Evolutionary conservation across 2,888 invertebrate genomes (phyloP).

Genomic region (Drosophila leonis): DNA sequence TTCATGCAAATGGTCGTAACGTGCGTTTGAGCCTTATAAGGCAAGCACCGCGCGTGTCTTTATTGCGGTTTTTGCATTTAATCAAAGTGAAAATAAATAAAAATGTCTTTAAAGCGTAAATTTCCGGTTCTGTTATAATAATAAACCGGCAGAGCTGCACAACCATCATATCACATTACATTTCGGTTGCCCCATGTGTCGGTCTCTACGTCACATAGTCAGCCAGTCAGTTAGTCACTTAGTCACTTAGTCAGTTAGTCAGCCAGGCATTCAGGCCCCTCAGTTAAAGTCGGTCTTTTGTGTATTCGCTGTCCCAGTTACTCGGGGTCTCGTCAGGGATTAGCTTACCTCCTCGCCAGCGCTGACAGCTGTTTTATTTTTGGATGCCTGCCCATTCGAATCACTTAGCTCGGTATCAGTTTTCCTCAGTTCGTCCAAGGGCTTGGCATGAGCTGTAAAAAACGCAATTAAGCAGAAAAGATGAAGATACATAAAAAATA

Average conservation of each 20-base stretch:
- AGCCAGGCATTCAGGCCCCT: not conserved
- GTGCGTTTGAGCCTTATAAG: constrained; percentile 59
- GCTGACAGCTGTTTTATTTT: constrained; percentile 70
- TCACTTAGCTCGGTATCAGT: constrained; percentile 62
- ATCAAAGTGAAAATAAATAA: constrained; percentile 78
- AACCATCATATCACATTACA: constrained; percentile 59
- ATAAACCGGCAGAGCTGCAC: constrained; percentile 53
- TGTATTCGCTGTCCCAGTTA: constrained; percentile 52
- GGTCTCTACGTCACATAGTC: not conserved
- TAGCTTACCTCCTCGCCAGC: constrained; percentile 65
- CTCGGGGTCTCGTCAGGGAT: constrained; percentile 13
- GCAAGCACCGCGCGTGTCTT: constrained; percentile 68
- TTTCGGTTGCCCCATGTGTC: constrained; percentile 3
- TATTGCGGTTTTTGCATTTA: constrained; percentile 68
- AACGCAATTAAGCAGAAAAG: constrained; percentile 58
- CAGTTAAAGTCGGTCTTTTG: constrained; percentile 35
- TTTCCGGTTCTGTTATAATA: constrained; percentile 74
- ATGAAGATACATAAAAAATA: constrained; percentile 28
- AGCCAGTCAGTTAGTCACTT: not conserved
- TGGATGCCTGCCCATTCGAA: constrained; percentile 49
- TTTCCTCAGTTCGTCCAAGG: constrained; percentile 48
- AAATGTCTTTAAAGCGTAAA: constrained; percentile 53
- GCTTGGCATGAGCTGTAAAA: constrained; percentile 66
- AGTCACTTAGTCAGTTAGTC: not conserved
- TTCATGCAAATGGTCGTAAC: constrained; percentile 65